Conservation (phyloP, 2,888 invertebrate species). For the Noctua pronuba region DNA sequence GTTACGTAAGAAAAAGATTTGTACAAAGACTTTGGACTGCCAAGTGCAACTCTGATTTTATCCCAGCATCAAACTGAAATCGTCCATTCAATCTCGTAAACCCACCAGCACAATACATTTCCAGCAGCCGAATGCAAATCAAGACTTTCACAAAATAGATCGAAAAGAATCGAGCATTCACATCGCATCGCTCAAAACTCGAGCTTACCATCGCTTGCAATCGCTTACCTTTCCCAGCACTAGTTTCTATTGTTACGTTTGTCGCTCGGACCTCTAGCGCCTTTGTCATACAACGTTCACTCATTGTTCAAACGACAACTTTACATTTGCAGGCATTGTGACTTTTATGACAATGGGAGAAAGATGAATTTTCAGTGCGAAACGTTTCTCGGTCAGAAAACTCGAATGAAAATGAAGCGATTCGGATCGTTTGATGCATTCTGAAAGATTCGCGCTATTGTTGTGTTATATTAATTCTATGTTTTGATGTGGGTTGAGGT, state of each 20-base stretch:
- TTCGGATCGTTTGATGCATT: constrained; percentile 78
- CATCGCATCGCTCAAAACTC: constrained; percentile 53
- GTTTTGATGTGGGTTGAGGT: constrained; percentile 77
- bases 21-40: neutral
- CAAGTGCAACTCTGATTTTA: neutral
- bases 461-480: constrained; percentile 78
- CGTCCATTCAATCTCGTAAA: constrained; percentile 24
- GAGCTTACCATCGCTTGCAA: constrained; percentile 39
- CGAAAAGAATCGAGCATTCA: constrained; percentile 47
- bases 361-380: constrained; percentile 45
- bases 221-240: constrained; percentile 55
- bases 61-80: neutral
- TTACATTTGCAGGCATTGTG: constrained; percentile 31
- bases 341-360: constrained; percentile 46
- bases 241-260: constrained; percentile 64
- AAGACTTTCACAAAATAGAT: constrained; percentile 51
- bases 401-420: constrained; percentile 79
- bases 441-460: constrained; percentile 75
- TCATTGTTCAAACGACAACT: constrained; percentile 64
- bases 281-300: constrained; percentile 69
- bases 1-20: neutral
- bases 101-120: constrained; percentile 25
- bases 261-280: constrained; percentile 66
- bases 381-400: constrained; percentile 62
- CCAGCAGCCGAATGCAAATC: constrained; percentile 39